phyloP scores from a whole-genome alignment of 2,113 vertebrate species.

The Erythrocercus mccallii region DNA sequence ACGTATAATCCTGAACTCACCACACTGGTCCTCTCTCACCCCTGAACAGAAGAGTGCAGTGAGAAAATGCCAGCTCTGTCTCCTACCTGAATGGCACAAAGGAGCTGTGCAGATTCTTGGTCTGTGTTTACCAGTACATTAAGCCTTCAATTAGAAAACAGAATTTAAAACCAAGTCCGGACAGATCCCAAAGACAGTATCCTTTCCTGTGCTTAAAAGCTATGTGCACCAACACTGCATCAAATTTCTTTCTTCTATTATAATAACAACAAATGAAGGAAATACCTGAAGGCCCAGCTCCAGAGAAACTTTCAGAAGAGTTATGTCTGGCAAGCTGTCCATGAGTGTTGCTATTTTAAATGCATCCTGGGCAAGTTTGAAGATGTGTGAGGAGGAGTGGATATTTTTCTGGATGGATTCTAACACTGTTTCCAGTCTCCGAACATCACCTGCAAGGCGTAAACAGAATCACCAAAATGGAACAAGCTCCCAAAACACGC shows the following conservation, averaged over 20 bases:
- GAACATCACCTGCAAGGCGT: constrained; percentile 86
- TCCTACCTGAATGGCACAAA: neutral
- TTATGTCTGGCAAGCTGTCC: constrained; percentile 85
- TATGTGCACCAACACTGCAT: neutral
- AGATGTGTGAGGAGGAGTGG: constrained; percentile 94
- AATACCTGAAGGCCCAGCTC: constrained; percentile 84
- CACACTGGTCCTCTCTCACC: neutral
- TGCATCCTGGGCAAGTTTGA: constrained; percentile 88
- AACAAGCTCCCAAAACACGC: neutral
- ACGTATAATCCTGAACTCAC: neutral
- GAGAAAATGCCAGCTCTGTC: neutral
- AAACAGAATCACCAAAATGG: neutral
- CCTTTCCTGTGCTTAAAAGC: neutral
- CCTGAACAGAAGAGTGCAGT: neutral
- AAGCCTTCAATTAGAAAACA: neutral
- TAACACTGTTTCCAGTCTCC: constrained; percentile 89
- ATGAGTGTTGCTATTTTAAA: constrained; percentile 87
- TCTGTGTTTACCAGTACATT: neutral
- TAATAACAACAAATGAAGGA: neutral
- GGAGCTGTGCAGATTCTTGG: neutral
- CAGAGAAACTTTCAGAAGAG: constrained; percentile 84
- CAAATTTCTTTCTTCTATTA: neutral
- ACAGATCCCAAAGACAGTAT: neutral
- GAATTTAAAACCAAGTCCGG: neutral
- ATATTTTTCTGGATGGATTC: constrained; percentile 88